These are phyloP conservation scores for Melanotaenia nigrans DNA, from an alignment of 2,797 vertebrate species.

Conservation along the genomic window DNA sequence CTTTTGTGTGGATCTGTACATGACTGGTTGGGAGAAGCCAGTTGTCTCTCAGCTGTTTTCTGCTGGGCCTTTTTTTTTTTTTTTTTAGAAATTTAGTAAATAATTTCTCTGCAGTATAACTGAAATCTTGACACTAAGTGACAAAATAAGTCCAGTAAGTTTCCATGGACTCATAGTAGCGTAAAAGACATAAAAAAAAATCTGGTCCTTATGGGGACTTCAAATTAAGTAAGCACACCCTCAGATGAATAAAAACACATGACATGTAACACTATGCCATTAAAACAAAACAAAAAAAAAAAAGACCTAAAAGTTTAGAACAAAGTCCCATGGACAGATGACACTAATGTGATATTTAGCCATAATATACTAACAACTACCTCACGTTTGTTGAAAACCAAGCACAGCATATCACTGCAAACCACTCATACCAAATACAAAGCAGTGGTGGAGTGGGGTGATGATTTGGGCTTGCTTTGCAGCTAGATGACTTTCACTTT, in stretches of 20 bases:
- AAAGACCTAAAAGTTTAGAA: too few species aligned
- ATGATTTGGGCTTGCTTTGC: background rate
- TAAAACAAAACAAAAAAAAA: background rate
- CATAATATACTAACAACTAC: too few species aligned
- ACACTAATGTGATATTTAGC: too few species aligned
- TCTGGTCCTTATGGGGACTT: background rate
- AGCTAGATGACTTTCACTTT: background rate
- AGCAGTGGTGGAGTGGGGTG: too few species aligned
- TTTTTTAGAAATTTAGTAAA: background rate
- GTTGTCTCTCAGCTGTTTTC: conserved; percentile 63
- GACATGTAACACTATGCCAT: background rate
- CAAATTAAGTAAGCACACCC: background rate
- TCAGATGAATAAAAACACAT: background rate
- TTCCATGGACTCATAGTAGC: background rate
- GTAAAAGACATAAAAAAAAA: background rate
- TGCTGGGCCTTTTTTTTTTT: conserved; percentile 4
- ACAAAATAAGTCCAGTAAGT: too few species aligned
- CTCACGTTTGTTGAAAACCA: too few species aligned
- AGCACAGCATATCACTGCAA: too few species aligned
- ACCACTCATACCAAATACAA: too few species aligned
- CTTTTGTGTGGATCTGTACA: background rate
- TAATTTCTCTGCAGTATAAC: background rate
- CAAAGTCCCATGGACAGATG: too few species aligned
- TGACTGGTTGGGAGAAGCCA: conserved; percentile 23
- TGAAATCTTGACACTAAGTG: too few species aligned